Base-by-base conservation (phyloP, 2,888 invertebrate genomes). In the Leistus spinibarbis region DNA sequence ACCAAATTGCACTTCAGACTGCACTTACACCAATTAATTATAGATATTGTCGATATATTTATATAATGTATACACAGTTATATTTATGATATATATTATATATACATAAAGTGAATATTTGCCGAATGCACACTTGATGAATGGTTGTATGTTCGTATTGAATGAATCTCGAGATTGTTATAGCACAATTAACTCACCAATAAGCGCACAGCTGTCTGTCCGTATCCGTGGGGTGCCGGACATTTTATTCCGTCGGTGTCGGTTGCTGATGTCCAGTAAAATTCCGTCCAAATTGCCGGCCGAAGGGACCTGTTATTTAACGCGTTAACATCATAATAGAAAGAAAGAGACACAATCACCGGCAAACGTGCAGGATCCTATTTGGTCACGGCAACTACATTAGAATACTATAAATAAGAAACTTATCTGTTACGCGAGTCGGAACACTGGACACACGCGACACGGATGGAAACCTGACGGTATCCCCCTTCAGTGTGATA, bases 1-100 rank as follows among this genome's bases (percentile, higher is more conserved):
- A 75, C 75, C 68, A 75, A 75, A 75, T 64, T 75, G 75, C 75
- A 75, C 75, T 68, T 75, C 75, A 75, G 75, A 75, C 75, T 75
- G 75, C 75, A 75, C 75, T 75, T 69, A 75, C 75, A 75, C 75
- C 75, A 75, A 75, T 75, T 75, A 75, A 68, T 75, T 68, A 75
- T 75, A 75, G 69, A 69, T 69, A 73, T 67, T 73, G 67, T 73
- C 67, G 73, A 73, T 73, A 73, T 72, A 72, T 72, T 72, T 72
- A 72, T 72, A 72, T 73, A 73, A 67, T 67, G 67, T 73, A 73
- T 73, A 66, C 53, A 72, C 72, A 72, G 72, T 72, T 72, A 72
- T 72, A 72, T 72, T 72, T 72, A 72, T 72, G 72, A 72, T 72
- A 72, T 72, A 60, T 60, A 60, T 56, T 60, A 60, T 19, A 60